Percentiles rank a stretch among this genome's conserved stretches.
phyloP scores from a whole-genome alignment of 2,888 invertebrate genomes.

The Acronicta psi region DNA sequence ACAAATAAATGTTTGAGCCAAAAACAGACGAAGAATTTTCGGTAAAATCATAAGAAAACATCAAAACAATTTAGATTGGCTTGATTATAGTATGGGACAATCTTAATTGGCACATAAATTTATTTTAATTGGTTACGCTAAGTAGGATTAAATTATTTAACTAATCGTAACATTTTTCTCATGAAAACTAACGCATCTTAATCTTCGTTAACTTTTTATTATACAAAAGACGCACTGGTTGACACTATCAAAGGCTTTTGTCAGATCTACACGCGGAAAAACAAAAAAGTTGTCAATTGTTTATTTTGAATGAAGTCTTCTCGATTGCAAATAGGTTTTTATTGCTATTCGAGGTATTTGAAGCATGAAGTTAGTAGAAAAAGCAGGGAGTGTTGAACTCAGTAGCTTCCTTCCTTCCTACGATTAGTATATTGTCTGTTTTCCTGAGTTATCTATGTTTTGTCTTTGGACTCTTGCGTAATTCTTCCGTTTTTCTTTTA shows the following conservation, averaged over 20 bases:
- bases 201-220: too few species aligned
- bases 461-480: background rate
- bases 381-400: constrained; percentile 35
- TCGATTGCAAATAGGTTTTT: constrained; percentile 12
- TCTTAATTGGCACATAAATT: too few species aligned
- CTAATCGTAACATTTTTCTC: too few species aligned
- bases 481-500: constrained; percentile 1
- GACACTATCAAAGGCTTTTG: constrained; percentile 35
- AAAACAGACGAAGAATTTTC: too few species aligned
- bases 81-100: too few species aligned
- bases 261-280: constrained; percentile 28
- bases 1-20: too few species aligned
- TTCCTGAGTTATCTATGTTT: constrained; percentile 4
- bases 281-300: background rate
- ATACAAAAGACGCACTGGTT: background rate
- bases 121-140: too few species aligned
- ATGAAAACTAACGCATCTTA: too few species aligned
- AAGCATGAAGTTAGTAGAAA: constrained; percentile 32
- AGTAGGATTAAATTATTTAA: too few species aligned
- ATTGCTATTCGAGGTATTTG: constrained; percentile 11
- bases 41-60: too few species aligned
- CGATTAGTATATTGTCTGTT: constrained; percentile 11
- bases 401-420: constrained; percentile 32
- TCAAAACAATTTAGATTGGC: too few species aligned
- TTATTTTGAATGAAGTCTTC: constrained; percentile 7